These are phyloP conservation scores for Aleiodes testaceus DNA, from an alignment of 2,888 invertebrate genomes.

Conservation along the genomic window DNA sequence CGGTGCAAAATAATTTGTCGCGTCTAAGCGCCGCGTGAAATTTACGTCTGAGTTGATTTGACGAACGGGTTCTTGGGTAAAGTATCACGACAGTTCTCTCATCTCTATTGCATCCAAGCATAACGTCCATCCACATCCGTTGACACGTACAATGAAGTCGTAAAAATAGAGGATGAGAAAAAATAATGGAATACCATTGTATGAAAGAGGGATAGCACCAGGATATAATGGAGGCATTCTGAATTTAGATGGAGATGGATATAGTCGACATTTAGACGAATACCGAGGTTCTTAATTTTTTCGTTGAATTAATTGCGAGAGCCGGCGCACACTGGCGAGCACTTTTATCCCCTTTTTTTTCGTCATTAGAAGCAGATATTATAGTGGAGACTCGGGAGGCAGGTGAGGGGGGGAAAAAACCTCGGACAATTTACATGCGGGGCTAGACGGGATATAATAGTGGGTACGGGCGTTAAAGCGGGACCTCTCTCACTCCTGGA, in stretches of 20 bases:
- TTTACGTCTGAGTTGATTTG: constrained; percentile 46
- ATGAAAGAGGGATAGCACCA: constrained; percentile 11
- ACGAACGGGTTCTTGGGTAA: constrained; percentile 39
- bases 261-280: constrained; percentile 37
- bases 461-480: constrained; percentile 51
- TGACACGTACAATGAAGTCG: constrained; percentile 40
- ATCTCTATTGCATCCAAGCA: constrained; percentile 55
- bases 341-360: constrained; percentile 53
- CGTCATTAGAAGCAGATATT: constrained; percentile 69
- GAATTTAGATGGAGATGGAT: constrained; percentile 42
- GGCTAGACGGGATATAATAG: constrained; percentile 51
- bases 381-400: constrained; percentile 54
- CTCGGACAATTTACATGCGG: constrained; percentile 65
- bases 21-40: constrained; percentile 35
- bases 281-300: constrained; percentile 56
- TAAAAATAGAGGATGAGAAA: not conserved
- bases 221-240: constrained; percentile 29
- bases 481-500: constrained; percentile 21
- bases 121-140: constrained; percentile 2
- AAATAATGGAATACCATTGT: constrained; percentile 24
- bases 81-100: constrained; percentile 59
- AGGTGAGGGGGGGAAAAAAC: constrained; percentile 54
- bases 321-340: constrained; percentile 42
- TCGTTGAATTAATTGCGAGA: constrained; percentile 66
- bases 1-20: constrained; percentile 27